phyloP scores from a whole-genome alignment of 2,113 vertebrate genomes.

The Craseonycteris thonglongyai region DNA sequence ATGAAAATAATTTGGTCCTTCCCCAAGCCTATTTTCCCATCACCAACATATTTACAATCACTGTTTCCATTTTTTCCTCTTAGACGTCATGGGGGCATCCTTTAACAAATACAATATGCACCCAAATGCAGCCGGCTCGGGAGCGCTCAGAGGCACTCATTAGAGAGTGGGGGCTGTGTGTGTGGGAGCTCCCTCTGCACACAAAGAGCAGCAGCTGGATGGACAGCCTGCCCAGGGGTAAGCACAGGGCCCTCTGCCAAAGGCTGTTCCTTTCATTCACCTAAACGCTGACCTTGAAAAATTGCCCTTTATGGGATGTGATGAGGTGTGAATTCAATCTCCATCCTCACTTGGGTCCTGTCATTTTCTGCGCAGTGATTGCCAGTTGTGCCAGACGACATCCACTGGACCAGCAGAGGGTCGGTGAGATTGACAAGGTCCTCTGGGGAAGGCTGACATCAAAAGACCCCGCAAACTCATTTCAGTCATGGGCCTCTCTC shows the following conservation, averaged over 20 bases:
- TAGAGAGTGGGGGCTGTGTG: not conserved
- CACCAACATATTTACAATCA: not conserved
- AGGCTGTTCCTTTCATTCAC: constrained; percentile 65
- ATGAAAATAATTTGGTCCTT: constrained; percentile 57
- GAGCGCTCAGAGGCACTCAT: constrained; percentile 35
- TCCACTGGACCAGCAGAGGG: constrained; percentile 25
- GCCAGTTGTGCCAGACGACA: constrained; percentile 58
- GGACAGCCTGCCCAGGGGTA: constrained; percentile 6
- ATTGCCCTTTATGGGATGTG: constrained; percentile 64
- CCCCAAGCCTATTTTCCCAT: constrained; percentile 21
- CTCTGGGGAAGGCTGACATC: constrained; percentile 45
- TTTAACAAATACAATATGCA: constrained; percentile 33
- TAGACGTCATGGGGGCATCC: constrained; percentile 23
- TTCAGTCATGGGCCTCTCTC: not conserved
- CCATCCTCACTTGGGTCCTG: constrained; percentile 66
- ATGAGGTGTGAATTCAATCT: constrained; percentile 75
- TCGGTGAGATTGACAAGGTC: constrained; percentile 25
- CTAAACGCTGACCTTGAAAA: constrained; percentile 74
- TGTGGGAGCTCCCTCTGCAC: not conserved
- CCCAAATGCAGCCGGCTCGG: not conserved
- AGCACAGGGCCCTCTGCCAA: constrained; percentile 60
- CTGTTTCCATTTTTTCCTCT: constrained; percentile 31
- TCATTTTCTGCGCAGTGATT: constrained; percentile 57
- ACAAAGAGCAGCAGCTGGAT: constrained; percentile 61
- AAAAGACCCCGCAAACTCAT: constrained; percentile 45